A percentile compares a stretch with the other conserved stretches of the same genome.
These are phyloP conservation scores for Amyelois transitella DNA, from an alignment of 1,140 invertebrate species.

Conservation along the genomic window DNA sequence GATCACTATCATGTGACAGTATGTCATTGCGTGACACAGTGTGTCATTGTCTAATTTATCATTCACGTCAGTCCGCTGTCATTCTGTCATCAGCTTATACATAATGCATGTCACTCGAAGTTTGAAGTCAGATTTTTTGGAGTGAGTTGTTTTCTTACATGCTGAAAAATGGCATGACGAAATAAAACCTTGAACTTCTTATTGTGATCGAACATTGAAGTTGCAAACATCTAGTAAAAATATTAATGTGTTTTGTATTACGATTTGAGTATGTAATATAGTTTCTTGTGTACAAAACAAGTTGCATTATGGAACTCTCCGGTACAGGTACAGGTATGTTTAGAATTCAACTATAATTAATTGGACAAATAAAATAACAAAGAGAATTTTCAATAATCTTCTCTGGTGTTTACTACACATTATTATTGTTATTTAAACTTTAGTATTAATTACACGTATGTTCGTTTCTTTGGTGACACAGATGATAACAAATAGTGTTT, in stretches of 20 bases:
- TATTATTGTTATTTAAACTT: not conserved
- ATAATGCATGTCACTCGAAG: no score
- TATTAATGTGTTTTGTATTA: not conserved
- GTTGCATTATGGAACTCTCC: constrained; percentile 42
- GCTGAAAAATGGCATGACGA: no score
- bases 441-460: not conserved
- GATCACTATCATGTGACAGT: no score
- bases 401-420: not conserved
- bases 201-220: no score
- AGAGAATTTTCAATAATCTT: not conserved
- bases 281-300: constrained; percentile 4
- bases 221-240: no score
- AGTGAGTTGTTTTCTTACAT: no score
- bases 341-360: constrained; percentile 3
- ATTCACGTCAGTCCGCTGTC: no score
- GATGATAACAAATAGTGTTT: constrained; percentile 29
- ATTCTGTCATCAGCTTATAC: no score
- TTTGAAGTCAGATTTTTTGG: no score
- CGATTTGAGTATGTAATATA: not conserved
- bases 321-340: constrained; percentile 41
- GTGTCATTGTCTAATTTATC: no score
- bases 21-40: no score
- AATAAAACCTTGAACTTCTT: no score
- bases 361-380: not conserved
- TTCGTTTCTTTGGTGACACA: constrained; percentile 49